Evolutionary conservation across 1,140 invertebrate genomes (phyloP), one percentile per base, ranked within the genome.

Genomic region (Zeugodacus cucurbitae): DNA sequence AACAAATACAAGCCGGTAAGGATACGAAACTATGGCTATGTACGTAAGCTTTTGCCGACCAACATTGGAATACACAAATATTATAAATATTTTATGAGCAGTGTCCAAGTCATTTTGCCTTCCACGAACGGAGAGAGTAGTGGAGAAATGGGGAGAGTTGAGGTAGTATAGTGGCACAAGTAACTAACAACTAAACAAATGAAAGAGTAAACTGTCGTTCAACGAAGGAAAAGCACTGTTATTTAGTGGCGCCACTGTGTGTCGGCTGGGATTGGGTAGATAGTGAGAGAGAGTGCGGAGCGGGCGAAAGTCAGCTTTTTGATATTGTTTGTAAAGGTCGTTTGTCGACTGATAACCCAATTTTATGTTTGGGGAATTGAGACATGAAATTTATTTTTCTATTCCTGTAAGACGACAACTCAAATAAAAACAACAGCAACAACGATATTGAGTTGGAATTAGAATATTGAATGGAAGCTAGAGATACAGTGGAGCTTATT

Each of bases 371-470:
- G 20, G 74, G 74, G 74, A 82, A 54, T 82, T 54, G 74, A 82
- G 74, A 82, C 26, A 82, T 82, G 37, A 82, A 82, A 82, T 48
- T 82, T 41, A 82, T 41, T 82, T 82, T 82, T 82, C 74, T 41
- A 26, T 82, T 82, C 22, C 37, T 74, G 37, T 7, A 41, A 74
- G 70, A 41, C 20, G 37, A 6, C 70, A 20, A 74, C 34, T 37
- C 11, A 67, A 67, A 11, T 32, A 67, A 17, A 29, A 82, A 48
- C 5, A 82, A 32, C 7, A 82, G 44, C 37, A 78, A 78, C 37
- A 78, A 78, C 17, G 2, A 78, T 26, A 14, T 41, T n/a, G 20
- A 41, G 37, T 41, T 41, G 17, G 37, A 29, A 48, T 82, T 82
- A 17, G 8, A 82, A 82, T 29, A 44, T 48, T 48, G 48, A 54